phyloP scores from a whole-genome alignment of 1,140 invertebrate species.

The Apolygus lucorum region DNA sequence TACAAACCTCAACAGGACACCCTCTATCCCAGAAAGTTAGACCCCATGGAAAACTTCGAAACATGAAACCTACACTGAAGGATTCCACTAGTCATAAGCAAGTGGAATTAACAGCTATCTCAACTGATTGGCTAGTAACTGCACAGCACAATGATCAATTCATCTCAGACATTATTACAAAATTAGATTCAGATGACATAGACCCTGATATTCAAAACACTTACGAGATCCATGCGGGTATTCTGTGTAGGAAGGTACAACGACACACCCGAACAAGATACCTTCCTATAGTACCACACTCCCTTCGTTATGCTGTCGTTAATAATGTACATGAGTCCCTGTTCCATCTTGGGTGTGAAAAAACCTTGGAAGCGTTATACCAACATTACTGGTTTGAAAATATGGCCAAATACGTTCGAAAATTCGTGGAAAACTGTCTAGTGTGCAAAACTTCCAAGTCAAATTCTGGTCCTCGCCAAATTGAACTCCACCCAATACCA shows the following conservation, averaged over 20 bases:
- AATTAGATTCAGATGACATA: neutral
- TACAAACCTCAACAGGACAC: too few relatives aligned
- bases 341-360: neutral
- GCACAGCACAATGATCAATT: neutral
- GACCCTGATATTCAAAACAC: neutral
- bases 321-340: neutral
- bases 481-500: slow-evolving; percentile 17
- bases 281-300: neutral
- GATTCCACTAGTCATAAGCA: neutral
- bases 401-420: slow-evolving; percentile 16
- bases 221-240: neutral
- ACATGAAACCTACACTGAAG: neutral
- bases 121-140: neutral
- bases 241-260: too few relatives aligned
- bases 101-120: neutral
- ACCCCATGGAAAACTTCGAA: neutral
- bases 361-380: neutral
- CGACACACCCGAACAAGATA: too few relatives aligned
- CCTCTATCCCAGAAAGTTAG: too few relatives aligned
- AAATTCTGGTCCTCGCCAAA: slow-evolving; percentile 5
- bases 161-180: neutral
- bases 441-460: slow-evolving; percentile 9
- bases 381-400: slow-evolving; percentile 17
- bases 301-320: neutral
- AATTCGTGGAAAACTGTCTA: slow-evolving; percentile 20